Evolutionary conservation across 1,140 invertebrate species (phyloP).

Genomic region (Sogatella furcifera): DNA sequence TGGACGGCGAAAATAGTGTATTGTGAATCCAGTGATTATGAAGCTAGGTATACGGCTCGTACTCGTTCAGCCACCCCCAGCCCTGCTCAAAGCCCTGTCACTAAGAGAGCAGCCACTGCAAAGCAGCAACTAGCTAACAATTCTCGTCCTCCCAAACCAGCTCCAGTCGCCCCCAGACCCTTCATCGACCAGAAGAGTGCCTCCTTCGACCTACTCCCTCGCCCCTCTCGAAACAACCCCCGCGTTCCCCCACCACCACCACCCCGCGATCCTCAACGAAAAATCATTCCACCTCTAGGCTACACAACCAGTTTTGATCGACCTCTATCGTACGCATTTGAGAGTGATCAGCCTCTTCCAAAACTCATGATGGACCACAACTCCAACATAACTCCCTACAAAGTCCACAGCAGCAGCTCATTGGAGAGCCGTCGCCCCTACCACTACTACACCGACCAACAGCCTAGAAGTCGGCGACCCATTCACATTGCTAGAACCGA

Average conservation of each 20-base stretch:
- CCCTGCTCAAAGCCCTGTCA: slow-evolving; percentile 23
- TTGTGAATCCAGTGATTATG: slow-evolving; percentile 28
- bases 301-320: slow-evolving; percentile 23
- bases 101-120: slow-evolving; percentile 16
- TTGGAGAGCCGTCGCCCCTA: slow-evolving; percentile 29
- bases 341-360: slow-evolving; percentile 20
- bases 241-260: slow-evolving; percentile 49
- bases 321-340: slow-evolving; percentile 41
- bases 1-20: slow-evolving; percentile 27
- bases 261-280: slow-evolving; percentile 52
- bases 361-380: slow-evolving; percentile 29
- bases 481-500: slow-evolving; percentile 41
- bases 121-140: slow-evolving; percentile 8
- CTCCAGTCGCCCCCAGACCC: slow-evolving; percentile 3
- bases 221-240: background rate
- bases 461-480: slow-evolving; percentile 49
- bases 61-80: slow-evolving; percentile 25
- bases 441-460: slow-evolving; percentile 52
- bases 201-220: slow-evolving; percentile 3
- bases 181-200: background rate
- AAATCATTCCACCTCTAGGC: slow-evolving; percentile 34
- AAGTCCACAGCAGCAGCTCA: slow-evolving; percentile 27
- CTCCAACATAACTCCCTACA: slow-evolving; percentile 21
- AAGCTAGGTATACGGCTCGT: slow-evolving; percentile 20
- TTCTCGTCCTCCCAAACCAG: slow-evolving; percentile 9